Evolutionary conservation across 53 echinoderm and acorn worm species (phyloP).

Genomic region (Arbacia lixula): DNA sequence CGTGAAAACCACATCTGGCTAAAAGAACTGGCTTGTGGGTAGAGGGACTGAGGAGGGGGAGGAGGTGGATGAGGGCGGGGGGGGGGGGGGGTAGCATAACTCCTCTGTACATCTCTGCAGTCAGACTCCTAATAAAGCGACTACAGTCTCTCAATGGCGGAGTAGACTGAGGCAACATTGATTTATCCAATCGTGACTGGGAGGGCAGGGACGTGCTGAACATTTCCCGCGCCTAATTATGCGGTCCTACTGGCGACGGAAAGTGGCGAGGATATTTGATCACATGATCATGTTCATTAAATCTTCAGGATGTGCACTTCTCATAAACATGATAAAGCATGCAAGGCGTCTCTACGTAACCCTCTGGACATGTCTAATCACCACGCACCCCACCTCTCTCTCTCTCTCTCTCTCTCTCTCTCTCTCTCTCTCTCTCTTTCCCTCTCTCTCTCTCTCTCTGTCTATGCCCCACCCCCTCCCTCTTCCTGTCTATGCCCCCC

Average conservation of each 20-base stretch:
- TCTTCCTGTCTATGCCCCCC: not conserved
- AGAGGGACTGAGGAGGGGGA: not conserved
- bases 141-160: no score
- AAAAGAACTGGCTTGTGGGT: no score
- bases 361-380: not conserved
- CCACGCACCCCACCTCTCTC: not conserved
- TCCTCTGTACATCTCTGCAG: no score
- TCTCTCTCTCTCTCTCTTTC: not conserved
- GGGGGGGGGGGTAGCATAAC: not conserved
- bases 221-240: constrained; percentile 13
- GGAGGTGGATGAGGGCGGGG: not conserved
- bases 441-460: not conserved
- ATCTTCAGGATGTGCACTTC: constrained; percentile 1
- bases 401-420: not conserved
- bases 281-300: constrained; percentile 28
- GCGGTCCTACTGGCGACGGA: not conserved
- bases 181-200: constrained; percentile 5
- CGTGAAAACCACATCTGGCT: no score
- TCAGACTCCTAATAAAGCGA: no score
- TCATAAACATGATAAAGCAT: no score
- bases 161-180: constrained; percentile 4
- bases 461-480: not conserved
- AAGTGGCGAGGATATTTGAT: constrained; percentile 5
- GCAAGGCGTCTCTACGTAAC: not conserved
- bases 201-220: constrained; percentile 10